A percentile compares a stretch with the other conserved stretches of the same genome.
phyloP scores from a whole-genome alignment of 2,888 invertebrate species.

The Argynnis bischoffii region DNA sequence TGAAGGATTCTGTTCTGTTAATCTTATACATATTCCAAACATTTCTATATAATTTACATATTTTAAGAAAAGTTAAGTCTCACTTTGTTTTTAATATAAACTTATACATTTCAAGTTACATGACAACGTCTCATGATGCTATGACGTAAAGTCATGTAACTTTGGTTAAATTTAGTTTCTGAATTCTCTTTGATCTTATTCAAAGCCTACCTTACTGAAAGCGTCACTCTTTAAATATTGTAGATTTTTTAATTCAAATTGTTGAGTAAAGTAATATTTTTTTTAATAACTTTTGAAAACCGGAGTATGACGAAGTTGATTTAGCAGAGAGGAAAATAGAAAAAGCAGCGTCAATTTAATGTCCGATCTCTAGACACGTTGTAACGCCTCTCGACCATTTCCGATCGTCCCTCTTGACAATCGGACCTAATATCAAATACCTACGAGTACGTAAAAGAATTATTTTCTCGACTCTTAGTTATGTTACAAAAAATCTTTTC shows the following conservation, averaged over 20 bases:
- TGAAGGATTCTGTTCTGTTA: background rate
- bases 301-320: conserved; percentile 19
- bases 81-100: background rate
- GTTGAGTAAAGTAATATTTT: too few relatives aligned
- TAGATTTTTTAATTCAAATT: too few relatives aligned
- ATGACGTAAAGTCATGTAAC: background rate
- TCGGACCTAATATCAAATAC: conserved; percentile 51
- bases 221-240: too few relatives aligned
- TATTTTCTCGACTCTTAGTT: too few relatives aligned
- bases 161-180: background rate
- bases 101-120: background rate
- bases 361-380: conserved; percentile 46
- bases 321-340: conserved; percentile 33
- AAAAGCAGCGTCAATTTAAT: conserved; percentile 43
- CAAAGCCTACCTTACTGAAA: too few relatives aligned
- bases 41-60: conserved; percentile 9
- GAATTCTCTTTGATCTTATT: too few relatives aligned
- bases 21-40: background rate
- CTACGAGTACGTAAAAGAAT: too few relatives aligned
- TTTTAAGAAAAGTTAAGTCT: background rate
- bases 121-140: background rate
- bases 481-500: too few relatives aligned
- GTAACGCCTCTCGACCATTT: conserved; percentile 59
- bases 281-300: background rate
- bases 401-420: conserved; percentile 63